phyloP scores from a whole-genome alignment of 2,113 vertebrate species.

The Thamnaconus septentrionalis region DNA sequence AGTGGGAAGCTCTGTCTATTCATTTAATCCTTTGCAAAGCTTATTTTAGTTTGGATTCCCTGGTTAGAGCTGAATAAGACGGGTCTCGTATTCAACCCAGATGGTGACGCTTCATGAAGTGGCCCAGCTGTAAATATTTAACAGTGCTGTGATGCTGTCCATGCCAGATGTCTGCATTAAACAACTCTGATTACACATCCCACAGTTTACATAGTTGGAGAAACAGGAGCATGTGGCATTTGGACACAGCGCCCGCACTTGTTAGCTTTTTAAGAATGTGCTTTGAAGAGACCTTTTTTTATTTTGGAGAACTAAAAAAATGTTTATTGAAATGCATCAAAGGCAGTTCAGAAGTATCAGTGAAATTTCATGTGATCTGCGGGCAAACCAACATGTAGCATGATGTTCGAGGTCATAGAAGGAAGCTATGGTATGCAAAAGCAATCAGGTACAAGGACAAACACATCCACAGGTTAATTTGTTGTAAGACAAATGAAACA shows the following conservation, averaged over 20 bases:
- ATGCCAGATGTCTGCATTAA: constrained; percentile 79
- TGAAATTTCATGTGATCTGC: constrained; percentile 45
- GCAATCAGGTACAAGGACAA: constrained; percentile 7
- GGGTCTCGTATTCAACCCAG: constrained; percentile 70
- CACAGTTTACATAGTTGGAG: constrained; percentile 81
- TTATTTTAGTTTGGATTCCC: constrained; percentile 64
- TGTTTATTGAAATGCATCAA: constrained; percentile 71
- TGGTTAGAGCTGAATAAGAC: constrained; percentile 52
- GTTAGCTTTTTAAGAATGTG: constrained; percentile 64
- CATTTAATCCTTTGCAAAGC: constrained; percentile 46
- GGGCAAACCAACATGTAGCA: constrained; percentile 27
- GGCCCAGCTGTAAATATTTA: constrained; percentile 80
- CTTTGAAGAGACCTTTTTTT: constrained; percentile 62
- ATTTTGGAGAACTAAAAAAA: constrained; percentile 30
- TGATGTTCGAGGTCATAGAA: constrained; percentile 8
- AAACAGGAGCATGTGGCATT: constrained; percentile 80
- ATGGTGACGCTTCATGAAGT: constrained; percentile 75
- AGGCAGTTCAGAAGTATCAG: constrained; percentile 35
- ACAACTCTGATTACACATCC: constrained; percentile 82
- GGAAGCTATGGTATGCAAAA: constrained; percentile 8
- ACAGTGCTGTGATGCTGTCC: constrained; percentile 71
- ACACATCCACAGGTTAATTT: constrained; percentile 10
- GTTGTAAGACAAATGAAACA: neutral
- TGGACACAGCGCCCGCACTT: constrained; percentile 68
- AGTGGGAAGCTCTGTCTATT: constrained; percentile 41